A percentile compares a stretch with the other conserved stretches of the same genome.
Evolutionary conservation across 2,797 vertebrate species (phyloP).

Genomic region (Bryconaethiops microstoma): DNA sequence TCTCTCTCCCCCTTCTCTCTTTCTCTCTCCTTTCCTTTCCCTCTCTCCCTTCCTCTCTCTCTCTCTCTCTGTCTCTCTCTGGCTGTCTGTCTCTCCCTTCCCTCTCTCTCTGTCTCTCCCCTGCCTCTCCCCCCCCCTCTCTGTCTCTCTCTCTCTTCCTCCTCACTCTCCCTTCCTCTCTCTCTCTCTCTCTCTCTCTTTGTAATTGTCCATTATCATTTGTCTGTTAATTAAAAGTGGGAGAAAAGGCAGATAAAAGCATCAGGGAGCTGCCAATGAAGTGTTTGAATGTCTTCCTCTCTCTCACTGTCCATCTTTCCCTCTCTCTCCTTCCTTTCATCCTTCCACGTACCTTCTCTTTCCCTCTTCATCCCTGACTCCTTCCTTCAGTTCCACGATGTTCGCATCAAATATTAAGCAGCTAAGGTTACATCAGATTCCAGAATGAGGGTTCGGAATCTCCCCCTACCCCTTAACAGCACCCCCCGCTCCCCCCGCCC

Average conservation of each 20-base stretch:
- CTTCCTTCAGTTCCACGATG: constrained; percentile 73
- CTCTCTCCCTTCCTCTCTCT: no score
- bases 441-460: constrained; percentile 65
- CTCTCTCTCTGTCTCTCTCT: background rate
- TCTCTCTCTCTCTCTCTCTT: background rate
- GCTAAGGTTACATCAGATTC: constrained; percentile 73
- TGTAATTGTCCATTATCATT: constrained; percentile 65
- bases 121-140: no score
- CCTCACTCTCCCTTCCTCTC: background rate
- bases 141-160: no score
- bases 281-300: constrained; percentile 47
- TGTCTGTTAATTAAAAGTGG: constrained; percentile 65
- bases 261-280: constrained; percentile 36
- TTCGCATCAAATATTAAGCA: constrained; percentile 78
- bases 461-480: constrained; percentile 15
- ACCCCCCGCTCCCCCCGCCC: constrained; percentile 21
- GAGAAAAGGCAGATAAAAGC: constrained; percentile 39
- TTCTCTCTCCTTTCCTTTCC: no score
- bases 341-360: background rate
- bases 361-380: constrained; percentile 54
- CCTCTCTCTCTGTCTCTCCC: background rate
- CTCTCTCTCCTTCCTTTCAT: background rate
- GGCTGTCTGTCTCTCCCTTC: background rate
- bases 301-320: constrained; percentile 24
- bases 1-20: background rate